phyloP scores from a whole-genome alignment of 2,797 vertebrate genomes.

The Aldrovandia affinis region DNA sequence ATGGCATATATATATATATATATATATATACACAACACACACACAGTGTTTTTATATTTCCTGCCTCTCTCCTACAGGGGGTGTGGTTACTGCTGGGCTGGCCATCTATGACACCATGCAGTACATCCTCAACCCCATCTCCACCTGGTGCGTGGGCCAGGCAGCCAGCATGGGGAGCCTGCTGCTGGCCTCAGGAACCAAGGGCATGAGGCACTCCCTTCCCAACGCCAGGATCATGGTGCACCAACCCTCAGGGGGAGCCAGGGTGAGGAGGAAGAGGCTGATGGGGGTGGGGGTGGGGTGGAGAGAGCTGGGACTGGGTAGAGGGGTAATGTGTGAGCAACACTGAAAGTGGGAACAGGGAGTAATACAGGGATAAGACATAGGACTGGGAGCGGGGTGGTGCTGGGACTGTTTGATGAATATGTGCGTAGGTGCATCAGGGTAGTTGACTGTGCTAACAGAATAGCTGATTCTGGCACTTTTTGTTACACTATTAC shows the following conservation, averaged over 20 bases:
- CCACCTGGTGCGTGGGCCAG: slow-evolving; percentile 95
- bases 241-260: slow-evolving; percentile 90
- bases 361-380: too few relatives aligned
- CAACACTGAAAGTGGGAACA: too few relatives aligned
- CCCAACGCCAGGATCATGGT: slow-evolving; percentile 95
- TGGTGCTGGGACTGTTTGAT: too few relatives aligned
- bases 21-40: too few relatives aligned
- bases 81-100: slow-evolving; percentile 86
- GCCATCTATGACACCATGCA: slow-evolving; percentile 97
- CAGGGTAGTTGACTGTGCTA: too few relatives aligned
- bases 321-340: not conserved
- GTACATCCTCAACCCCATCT: slow-evolving; percentile 93
- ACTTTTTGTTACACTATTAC: too few relatives aligned
- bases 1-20: too few relatives aligned
- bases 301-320: too few relatives aligned
- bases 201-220: slow-evolving; percentile 88
- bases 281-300: not conserved
- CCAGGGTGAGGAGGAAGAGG: slow-evolving; percentile 82
- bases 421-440: too few relatives aligned
- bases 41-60: not conserved
- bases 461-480: too few relatives aligned
- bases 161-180: slow-evolving; percentile 94
- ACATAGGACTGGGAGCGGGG: too few relatives aligned
- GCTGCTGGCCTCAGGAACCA: slow-evolving; percentile 84
- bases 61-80: slow-evolving; percentile 66